These are phyloP conservation scores for Brienomyrus brachyistius DNA, from an alignment of 2,113 vertebrate genomes.

Conservation along the genomic window DNA sequence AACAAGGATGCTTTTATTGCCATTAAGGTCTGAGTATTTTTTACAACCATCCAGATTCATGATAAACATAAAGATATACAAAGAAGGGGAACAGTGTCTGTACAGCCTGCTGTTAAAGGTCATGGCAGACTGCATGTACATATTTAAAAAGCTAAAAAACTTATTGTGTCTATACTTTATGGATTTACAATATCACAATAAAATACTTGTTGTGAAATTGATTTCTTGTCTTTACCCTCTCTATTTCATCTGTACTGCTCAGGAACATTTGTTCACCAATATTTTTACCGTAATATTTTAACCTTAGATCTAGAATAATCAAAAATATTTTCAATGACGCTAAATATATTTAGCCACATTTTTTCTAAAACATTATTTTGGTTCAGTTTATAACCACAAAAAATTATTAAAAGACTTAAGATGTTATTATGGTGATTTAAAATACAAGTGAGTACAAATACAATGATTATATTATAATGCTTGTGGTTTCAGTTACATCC, in stretches of 20 bases:
- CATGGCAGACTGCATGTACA: neutral
- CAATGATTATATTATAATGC: neutral
- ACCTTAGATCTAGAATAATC: neutral
- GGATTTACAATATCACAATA: neutral
- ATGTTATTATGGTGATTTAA: neutral
- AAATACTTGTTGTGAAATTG: neutral
- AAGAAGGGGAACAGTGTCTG: neutral
- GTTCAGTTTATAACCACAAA: neutral
- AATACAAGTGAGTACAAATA: too few species aligned
- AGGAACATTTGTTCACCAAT: neutral
- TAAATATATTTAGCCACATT: neutral
- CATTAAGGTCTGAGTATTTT: slow-evolving; percentile 60
- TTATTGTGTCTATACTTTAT: neutral
- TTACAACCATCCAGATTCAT: slow-evolving; percentile 42
- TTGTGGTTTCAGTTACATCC: neutral
- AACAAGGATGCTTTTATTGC: slow-evolving; percentile 72
- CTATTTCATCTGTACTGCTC: neutral
- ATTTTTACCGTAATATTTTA: neutral
- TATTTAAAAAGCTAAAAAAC: neutral
- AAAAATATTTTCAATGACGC: neutral
- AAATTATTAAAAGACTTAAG: neutral
- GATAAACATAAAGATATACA: neutral
- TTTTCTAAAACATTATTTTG: neutral
- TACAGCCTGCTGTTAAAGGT: neutral
- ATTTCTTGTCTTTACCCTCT: neutral